Percentiles rank a stretch among this genome's conserved stretches.
Conservation (phyloP, 2,113 vertebrate genomes). For the Arothron firmamentum region DNA sequence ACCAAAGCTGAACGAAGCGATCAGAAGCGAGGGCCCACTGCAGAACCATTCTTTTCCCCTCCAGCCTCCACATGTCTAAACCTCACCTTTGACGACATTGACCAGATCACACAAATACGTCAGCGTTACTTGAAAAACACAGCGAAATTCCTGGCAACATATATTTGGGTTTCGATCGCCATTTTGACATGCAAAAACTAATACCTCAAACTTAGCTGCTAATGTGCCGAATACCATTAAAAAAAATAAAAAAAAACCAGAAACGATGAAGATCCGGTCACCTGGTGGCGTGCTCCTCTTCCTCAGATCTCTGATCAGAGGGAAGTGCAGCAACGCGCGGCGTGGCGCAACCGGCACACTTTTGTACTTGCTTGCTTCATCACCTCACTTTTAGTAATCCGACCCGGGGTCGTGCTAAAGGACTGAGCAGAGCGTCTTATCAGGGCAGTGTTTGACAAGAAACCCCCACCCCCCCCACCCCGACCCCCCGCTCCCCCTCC, state of each 20-base stretch:
- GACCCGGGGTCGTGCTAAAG: slow-evolving; percentile 59
- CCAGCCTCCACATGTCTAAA: slow-evolving; percentile 61
- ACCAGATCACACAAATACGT: slow-evolving; percentile 62
- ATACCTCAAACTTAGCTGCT: slow-evolving; percentile 95
- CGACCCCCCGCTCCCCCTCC: slow-evolving; percentile 15
- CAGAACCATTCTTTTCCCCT: slow-evolving; percentile 75
- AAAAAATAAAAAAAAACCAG: slow-evolving; percentile 32
- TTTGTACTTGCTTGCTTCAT: slow-evolving; percentile 71
- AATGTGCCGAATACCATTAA: slow-evolving; percentile 70
- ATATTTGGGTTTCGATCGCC: slow-evolving; percentile 92
- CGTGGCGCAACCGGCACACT: slow-evolving; percentile 62
- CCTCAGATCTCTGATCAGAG: slow-evolving; percentile 63
- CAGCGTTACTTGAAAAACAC: slow-evolving; percentile 63
- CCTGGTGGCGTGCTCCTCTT: slow-evolving; percentile 58
- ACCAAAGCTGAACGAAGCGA: slow-evolving; percentile 88
- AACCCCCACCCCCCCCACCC: too few species aligned
- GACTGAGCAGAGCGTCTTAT: slow-evolving; percentile 46
- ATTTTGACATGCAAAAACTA: slow-evolving; percentile 92
- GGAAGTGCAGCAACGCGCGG: slow-evolving; percentile 62
- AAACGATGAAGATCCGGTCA: slow-evolving; percentile 16
- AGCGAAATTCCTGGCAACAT: slow-evolving; percentile 75
- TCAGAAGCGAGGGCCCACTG: slow-evolving; percentile 69
- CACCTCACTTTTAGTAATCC: slow-evolving; percentile 71
- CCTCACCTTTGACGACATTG: slow-evolving; percentile 45
- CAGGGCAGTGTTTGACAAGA: slow-evolving; percentile 56